phyloP scores from a whole-genome alignment of 2,113 vertebrate species.

The Terrapene triunguis region DNA sequence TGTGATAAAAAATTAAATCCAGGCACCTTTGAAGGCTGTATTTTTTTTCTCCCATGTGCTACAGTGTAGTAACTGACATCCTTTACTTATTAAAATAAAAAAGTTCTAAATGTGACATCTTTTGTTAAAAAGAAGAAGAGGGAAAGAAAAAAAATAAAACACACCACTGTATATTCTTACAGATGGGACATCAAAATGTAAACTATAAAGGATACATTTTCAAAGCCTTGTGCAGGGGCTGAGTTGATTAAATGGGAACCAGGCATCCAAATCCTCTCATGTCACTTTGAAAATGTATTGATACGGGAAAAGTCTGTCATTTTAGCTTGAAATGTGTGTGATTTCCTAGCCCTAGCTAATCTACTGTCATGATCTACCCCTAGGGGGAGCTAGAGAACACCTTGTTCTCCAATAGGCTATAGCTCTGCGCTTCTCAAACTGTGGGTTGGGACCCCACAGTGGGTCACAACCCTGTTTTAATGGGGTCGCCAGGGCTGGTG shows the following conservation, averaged over 20 bases:
- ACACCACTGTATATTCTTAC: slow-evolving; percentile 51
- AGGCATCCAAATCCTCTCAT: neutral
- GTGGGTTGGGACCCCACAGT: too few relatives aligned
- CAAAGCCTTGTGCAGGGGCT: slow-evolving; percentile 29
- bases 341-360: fast-evolving
- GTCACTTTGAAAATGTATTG: neutral
- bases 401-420: fast-evolving
- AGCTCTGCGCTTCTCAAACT: too few relatives aligned
- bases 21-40: slow-evolving; percentile 68
- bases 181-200: slow-evolving; percentile 76
- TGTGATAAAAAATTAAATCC: slow-evolving; percentile 75
- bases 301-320: neutral
- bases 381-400: neutral
- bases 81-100: slow-evolving; percentile 66
- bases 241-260: slow-evolving; percentile 52
- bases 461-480: too few relatives aligned
- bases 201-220: slow-evolving; percentile 72
- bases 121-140: slow-evolving; percentile 37
- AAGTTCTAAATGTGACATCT: slow-evolving; percentile 52
- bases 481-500: too few relatives aligned
- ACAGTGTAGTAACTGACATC: slow-evolving; percentile 8
- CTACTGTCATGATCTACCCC: fast-evolving
- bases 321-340: neutral
- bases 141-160: neutral
- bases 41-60: neutral